Evolutionary conservation across 37 sponge, comb jelly and placozoan genomes (phyloP).

Genomic region (Diacarnus erythraeanus): DNA sequence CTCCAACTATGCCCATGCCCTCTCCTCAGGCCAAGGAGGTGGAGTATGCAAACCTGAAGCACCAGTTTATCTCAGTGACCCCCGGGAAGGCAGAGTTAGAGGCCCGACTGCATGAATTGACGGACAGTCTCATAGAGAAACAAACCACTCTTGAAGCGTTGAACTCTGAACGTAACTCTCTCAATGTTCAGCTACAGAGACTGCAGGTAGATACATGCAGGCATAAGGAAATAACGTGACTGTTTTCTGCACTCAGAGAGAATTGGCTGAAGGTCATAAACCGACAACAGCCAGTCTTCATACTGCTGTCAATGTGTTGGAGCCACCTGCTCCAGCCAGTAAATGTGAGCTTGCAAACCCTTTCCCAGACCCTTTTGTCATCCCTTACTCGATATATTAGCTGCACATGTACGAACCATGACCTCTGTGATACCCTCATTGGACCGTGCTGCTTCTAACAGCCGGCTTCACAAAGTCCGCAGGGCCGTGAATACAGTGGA

Average conservation of each 20-base stretch:
- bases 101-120: conserved; percentile 64
- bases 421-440: conserved; percentile 44
- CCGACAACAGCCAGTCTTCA: not conserved
- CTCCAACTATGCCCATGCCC: not conserved
- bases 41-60: conserved; percentile 17
- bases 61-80: conserved; percentile 14
- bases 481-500: conserved; percentile 75
- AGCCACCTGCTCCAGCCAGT: not conserved
- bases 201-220: conserved; percentile 51
- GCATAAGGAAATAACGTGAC: too few relatives aligned
- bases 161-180: conserved; percentile 67
- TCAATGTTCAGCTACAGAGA: conserved; percentile 74
- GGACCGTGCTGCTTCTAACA: not conserved
- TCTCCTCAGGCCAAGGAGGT: conserved; percentile 25
- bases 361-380: not conserved
- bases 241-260: too few relatives aligned
- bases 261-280: not conserved
- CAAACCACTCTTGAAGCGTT: conserved; percentile 87
- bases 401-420: conserved; percentile 51
- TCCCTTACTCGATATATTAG: too few relatives aligned
- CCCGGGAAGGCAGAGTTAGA: conserved; percentile 56
- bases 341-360: not conserved
- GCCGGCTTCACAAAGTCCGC: conserved; percentile 37
- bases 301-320: conserved; percentile 12
- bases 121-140: conserved; percentile 82